Evolutionary conservation across 1,140 invertebrate genomes (phyloP).

Genomic region (Marisa cornuarietis): DNA sequence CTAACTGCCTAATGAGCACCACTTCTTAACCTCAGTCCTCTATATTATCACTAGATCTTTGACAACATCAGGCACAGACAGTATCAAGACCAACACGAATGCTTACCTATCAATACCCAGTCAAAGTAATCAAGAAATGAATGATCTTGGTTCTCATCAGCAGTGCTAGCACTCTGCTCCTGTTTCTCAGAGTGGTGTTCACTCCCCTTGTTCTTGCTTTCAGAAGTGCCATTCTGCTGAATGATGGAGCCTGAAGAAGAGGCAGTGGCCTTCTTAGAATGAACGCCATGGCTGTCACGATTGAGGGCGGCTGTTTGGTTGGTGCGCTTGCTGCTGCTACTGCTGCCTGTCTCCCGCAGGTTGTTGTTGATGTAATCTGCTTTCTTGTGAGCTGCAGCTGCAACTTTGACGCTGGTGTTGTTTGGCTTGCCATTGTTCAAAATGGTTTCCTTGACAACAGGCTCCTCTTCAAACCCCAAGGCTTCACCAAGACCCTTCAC

Average conservation of each 20-base stretch:
- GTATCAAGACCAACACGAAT: too few species aligned
- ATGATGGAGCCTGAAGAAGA: slow-evolving; percentile 31
- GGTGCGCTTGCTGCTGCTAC: slow-evolving; percentile 46
- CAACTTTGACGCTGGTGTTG: slow-evolving; percentile 40
- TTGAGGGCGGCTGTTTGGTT: slow-evolving; percentile 43
- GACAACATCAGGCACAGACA: too few species aligned
- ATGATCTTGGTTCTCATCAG: slow-evolving; percentile 29
- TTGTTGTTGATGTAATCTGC: slow-evolving; percentile 63
- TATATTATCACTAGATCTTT: too few species aligned
- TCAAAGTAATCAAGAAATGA: slow-evolving; percentile 46
- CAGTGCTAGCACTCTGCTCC: slow-evolving; percentile 9
- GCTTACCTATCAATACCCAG: slow-evolving; percentile 51
- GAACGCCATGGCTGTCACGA: slow-evolving; percentile 24
- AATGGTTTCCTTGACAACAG: slow-evolving; percentile 32
- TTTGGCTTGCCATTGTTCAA: slow-evolving; percentile 59
- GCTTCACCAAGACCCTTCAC: slow-evolving; percentile 21
- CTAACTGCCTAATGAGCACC: background rate
- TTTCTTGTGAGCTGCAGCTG: slow-evolving; percentile 45
- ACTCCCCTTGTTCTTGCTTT: slow-evolving; percentile 1
- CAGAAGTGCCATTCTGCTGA: slow-evolving; percentile 15
- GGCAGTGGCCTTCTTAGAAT: slow-evolving; percentile 17
- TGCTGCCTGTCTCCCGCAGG: slow-evolving; percentile 41
- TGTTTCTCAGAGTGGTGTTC: slow-evolving; percentile 13
- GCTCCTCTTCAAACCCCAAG: slow-evolving; percentile 15
- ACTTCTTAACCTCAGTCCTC: too few species aligned